phyloP scores from a whole-genome alignment of 2,888 invertebrate genomes.

The Pilophorus perplexus region DNA sequence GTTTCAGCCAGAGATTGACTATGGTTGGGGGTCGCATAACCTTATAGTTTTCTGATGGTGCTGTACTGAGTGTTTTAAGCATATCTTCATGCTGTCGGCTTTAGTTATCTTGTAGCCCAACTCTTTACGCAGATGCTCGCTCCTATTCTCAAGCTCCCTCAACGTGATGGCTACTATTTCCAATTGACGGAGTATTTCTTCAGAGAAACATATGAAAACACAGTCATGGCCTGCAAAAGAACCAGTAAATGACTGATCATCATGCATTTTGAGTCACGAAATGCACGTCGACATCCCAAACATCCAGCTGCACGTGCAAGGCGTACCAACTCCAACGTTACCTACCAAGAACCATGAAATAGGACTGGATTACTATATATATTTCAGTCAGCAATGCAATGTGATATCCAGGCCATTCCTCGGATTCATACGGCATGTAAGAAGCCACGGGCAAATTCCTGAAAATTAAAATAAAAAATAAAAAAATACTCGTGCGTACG shows the following conservation, averaged over 20 bases:
- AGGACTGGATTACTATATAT: background rate
- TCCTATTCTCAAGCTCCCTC: background rate
- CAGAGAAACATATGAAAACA: conserved; percentile 19
- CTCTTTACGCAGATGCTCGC: background rate
- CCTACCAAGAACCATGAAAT: conserved; percentile 17
- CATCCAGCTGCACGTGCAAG: background rate
- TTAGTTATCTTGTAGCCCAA: background rate
- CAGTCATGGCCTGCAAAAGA: conserved; percentile 7
- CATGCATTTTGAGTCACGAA: background rate
- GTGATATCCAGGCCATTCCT: conserved; percentile 15
- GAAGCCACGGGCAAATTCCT: conserved; percentile 19
- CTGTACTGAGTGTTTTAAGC: conserved; percentile 15
- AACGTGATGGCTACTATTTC: conserved; percentile 15
- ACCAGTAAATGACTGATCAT: background rate
- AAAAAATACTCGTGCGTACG: background rate
- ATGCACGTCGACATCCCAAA: background rate
- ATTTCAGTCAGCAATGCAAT: conserved; percentile 5
- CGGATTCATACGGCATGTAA: conserved; percentile 21
- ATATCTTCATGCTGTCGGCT: conserved; percentile 1
- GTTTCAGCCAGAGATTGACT: no score
- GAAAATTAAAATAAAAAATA: background rate
- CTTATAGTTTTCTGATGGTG: conserved; percentile 24
- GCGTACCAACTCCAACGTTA: background rate
- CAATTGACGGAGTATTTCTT: conserved; percentile 18
- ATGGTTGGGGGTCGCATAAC: no score